A percentile compares a stretch with the other conserved stretches of the same genome.
phyloP scores from a whole-genome alignment of 1,140 invertebrate species.

The Meloidogyne exigua region DNA sequence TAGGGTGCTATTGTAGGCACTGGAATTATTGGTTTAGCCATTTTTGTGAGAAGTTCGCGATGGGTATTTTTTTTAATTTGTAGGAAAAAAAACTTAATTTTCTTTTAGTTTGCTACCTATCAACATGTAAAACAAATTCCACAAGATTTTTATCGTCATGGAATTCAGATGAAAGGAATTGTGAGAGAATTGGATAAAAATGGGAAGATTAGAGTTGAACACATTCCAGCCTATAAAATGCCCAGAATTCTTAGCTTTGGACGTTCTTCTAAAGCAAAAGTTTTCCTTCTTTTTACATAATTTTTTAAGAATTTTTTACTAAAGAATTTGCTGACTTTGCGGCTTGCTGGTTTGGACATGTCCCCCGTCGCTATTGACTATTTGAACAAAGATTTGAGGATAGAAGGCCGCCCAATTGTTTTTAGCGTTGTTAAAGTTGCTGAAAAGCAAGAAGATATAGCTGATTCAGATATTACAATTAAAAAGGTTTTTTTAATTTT shows the following conservation, averaged over 20 bases:
- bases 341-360: constrained; percentile 58
- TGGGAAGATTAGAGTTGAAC: constrained; percentile 53
- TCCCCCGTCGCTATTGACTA: constrained; percentile 54
- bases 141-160: constrained; percentile 57
- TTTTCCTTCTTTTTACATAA: constrained; percentile 15
- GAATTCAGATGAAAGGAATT: constrained; percentile 53
- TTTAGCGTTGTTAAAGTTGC: constrained; percentile 57
- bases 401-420: constrained; percentile 49
- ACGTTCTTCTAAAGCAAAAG: constrained; percentile 26
- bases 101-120: constrained; percentile 53
- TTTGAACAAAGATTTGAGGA: constrained; percentile 54
- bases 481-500: constrained; percentile 43
- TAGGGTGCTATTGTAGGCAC: constrained; percentile 55
- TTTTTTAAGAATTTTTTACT: constrained; percentile 3
- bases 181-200: constrained; percentile 48
- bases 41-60: constrained; percentile 54
- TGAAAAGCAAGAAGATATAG: constrained; percentile 37
- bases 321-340: constrained; percentile 49
- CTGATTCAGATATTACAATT: constrained; percentile 42
- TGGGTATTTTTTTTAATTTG: constrained; percentile 35
- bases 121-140: constrained; percentile 59
- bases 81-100: not conserved
- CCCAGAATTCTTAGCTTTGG: constrained; percentile 39
- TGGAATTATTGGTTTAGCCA: constrained; percentile 44
- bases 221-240: constrained; percentile 50